A percentile compares a stretch with the other conserved stretches of the same genome.
Conservation (phyloP, 2,888 invertebrate genomes). For the Cabera pusaria region DNA sequence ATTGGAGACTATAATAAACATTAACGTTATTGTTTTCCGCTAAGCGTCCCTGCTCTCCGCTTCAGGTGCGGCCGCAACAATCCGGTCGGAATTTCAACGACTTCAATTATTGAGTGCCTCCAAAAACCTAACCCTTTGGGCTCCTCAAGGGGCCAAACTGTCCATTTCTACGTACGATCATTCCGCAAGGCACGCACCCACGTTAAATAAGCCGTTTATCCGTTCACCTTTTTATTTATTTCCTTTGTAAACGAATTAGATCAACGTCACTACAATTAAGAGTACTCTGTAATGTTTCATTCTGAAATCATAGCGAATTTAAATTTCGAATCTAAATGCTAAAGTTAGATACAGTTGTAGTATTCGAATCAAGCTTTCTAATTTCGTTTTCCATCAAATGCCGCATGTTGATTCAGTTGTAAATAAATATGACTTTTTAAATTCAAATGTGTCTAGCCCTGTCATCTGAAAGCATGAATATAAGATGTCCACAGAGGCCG, state of each 20-base stretch:
- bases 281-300: no score
- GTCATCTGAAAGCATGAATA: conserved; percentile 38
- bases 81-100: conserved; percentile 78
- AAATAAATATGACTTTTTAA: conserved; percentile 14
- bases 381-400: conserved; percentile 14
- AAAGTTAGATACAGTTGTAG: no score
- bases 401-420: conserved; percentile 9
- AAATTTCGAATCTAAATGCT: no score
- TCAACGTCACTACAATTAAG: conserved; percentile 10
- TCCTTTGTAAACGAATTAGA: conserved; percentile 30
- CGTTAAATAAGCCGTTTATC: conserved; percentile 64
- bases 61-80: conserved; percentile 71
- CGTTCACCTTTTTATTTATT: conserved; percentile 48
- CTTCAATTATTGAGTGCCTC: conserved; percentile 81
- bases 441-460: conserved; percentile 14
- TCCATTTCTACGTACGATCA: conserved; percentile 72
- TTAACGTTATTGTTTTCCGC: conserved; percentile 77
- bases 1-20: conserved; percentile 80
- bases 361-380: no score
- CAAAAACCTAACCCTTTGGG: conserved; percentile 74
- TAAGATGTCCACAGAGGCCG: conserved; percentile 52
- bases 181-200: conserved; percentile 60
- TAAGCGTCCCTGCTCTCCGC: conserved; percentile 46
- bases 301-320: no score
- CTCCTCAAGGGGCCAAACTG: conserved; percentile 76